Conservation (phyloP, 2,113 vertebrate genomes). For the Gymnorhina tibicen region DNA sequence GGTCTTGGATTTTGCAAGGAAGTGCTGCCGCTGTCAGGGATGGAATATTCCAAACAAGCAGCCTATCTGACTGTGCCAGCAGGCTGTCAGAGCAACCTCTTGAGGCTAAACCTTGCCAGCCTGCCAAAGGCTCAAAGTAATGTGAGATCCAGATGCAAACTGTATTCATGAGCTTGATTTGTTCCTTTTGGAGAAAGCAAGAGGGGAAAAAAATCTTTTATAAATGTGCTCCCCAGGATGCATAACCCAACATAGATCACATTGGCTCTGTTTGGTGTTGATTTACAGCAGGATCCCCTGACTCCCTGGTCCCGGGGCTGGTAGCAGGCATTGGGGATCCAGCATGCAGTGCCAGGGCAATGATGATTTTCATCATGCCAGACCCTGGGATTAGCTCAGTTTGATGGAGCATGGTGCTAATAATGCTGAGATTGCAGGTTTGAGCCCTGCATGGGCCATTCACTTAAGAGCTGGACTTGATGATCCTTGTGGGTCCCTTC, state of each 20-base stretch:
- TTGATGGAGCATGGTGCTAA: neutral
- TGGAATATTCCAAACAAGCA: conserved; percentile 26
- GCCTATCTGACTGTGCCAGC: conserved; percentile 19
- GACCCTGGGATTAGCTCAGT: neutral
- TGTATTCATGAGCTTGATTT: neutral
- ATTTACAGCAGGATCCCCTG: neutral
- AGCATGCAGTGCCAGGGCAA: neutral
- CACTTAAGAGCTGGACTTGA: neutral
- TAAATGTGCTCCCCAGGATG: neutral
- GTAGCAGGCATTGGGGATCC: neutral
- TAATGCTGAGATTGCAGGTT: neutral
- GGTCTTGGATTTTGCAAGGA: neutral
- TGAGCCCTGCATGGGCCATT: neutral
- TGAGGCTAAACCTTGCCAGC: neutral
- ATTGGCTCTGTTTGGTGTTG: neutral
- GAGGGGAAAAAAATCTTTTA: too few species aligned
- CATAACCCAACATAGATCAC: accelerated
- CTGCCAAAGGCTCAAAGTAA: conserved; percentile 16
- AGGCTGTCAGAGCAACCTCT: neutral
- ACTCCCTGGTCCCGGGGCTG: neutral
- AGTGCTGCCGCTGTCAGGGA: neutral
- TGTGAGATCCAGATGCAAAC: conserved; percentile 19
- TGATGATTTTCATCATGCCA: accelerated
- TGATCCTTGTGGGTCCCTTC: neutral
- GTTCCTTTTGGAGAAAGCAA: conserved; percentile 25